phyloP scores from a whole-genome alignment of 2,797 vertebrate species.

The Graptemys geographica region DNA sequence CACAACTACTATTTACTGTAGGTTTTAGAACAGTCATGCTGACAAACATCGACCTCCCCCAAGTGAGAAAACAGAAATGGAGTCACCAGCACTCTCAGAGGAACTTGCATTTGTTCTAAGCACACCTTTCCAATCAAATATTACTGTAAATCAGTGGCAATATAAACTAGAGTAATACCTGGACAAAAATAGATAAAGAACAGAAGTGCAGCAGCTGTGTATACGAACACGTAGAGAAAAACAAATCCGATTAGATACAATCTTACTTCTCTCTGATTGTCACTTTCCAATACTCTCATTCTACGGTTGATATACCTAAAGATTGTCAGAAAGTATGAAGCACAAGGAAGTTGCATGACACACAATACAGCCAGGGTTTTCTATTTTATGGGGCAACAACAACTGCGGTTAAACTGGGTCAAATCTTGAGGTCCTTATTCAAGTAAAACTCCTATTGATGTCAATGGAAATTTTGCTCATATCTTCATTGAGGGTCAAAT shows the following conservation, averaged over 20 bases:
- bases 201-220: not conserved
- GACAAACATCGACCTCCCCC: not conserved
- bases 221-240: accelerated
- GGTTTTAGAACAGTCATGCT: not conserved
- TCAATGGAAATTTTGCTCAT: not conserved
- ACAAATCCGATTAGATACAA: not conserved
- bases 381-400: not conserved
- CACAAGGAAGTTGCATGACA: not conserved
- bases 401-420: not conserved
- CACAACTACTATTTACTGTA: constrained; percentile 12
- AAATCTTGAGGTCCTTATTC: not conserved
- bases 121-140: not conserved
- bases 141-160: not conserved
- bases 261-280: not conserved
- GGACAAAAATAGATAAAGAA: not conserved
- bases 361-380: not conserved
- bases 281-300: not conserved
- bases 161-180: not conserved
- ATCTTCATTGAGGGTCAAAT: not conserved
- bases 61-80: not conserved
- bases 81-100: not conserved
- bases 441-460: not conserved
- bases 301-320: not conserved
- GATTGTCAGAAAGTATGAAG: not conserved
- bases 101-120: not conserved